phyloP scores from a whole-genome alignment of 2,888 invertebrate species.

The Stenodema calcarata region DNA sequence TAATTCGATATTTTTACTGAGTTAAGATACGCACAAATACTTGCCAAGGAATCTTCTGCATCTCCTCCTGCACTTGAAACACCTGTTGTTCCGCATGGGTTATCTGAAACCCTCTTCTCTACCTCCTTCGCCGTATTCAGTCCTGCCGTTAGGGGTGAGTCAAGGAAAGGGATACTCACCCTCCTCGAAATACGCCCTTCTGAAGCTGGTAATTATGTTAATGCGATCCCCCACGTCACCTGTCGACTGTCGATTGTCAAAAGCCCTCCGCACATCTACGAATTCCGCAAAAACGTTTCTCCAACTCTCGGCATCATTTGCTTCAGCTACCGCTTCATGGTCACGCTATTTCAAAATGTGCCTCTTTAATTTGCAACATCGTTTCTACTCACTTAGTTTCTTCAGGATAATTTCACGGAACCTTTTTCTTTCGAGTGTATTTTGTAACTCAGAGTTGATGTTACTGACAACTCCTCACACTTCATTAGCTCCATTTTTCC shows the following conservation, averaged over 20 bases:
- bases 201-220: conserved; percentile 8
- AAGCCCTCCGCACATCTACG: neutral
- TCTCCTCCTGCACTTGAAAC: neutral
- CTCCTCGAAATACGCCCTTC: neutral
- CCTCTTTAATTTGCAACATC: neutral
- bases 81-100: conserved; percentile 20
- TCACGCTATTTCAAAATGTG: neutral
- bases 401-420: neutral
- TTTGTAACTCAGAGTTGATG: neutral
- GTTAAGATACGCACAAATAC: too few relatives aligned
- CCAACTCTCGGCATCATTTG: neutral
- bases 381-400: neutral
- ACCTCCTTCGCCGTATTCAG: conserved; percentile 6
- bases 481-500: too few relatives aligned
- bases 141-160: neutral
- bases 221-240: neutral
- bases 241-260: neutral
- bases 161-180: neutral
- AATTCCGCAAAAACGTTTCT: neutral
- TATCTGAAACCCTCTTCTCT: neutral
- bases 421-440: neutral
- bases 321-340: neutral
- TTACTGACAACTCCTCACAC: neutral
- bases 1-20: too few relatives aligned
- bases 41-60: neutral